A percentile compares a stretch with the other conserved stretches of the same genome.
phyloP scores from a whole-genome alignment of 2,888 invertebrate species.

The Odontocolon sp. region DNA sequence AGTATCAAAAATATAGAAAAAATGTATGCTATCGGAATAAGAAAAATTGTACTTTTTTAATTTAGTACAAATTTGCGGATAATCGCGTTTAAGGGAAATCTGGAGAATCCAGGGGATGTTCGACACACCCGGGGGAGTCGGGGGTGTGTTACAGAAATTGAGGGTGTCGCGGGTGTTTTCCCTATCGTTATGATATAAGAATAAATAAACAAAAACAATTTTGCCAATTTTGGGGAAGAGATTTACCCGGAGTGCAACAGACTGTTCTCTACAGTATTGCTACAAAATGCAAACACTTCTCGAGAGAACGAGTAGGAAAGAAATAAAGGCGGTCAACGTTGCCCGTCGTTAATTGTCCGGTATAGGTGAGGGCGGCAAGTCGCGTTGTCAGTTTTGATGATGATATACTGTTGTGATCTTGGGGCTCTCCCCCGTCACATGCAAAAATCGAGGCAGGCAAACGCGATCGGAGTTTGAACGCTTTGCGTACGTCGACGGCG shows the following conservation, averaged over 20 bases:
- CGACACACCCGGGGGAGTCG: conserved; percentile 38
- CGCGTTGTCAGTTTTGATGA: conserved; percentile 78
- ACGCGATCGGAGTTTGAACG: conserved; percentile 12
- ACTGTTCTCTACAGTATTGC: too few relatives aligned
- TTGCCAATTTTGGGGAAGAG: too few relatives aligned
- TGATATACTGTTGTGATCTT: conserved; percentile 79
- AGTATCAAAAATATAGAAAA: too few relatives aligned
- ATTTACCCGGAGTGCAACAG: too few relatives aligned
- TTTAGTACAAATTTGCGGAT: too few relatives aligned
- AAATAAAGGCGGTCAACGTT: conserved; percentile 49
- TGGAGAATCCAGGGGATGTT: conserved; percentile 46
- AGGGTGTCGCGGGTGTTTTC: neutral
- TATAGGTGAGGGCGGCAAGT: conserved; percentile 63
- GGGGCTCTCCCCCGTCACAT: conserved; percentile 51
- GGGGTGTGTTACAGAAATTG: conserved; percentile 12
- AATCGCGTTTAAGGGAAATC: neutral
- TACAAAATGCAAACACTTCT: too few relatives aligned
- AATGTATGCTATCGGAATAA: neutral
- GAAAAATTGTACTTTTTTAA: too few relatives aligned
- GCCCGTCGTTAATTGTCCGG: conserved; percentile 56
- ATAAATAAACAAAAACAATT: neutral
- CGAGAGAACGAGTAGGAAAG: conserved; percentile 51
- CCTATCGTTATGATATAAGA: neutral
- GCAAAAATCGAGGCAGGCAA: neutral
- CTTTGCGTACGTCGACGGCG: conserved; percentile 8